A percentile compares a stretch with the other conserved stretches of the same genome.
Conservation (phyloP, 2,113 vertebrate species). For the Peromyscus polionotus region DNA sequence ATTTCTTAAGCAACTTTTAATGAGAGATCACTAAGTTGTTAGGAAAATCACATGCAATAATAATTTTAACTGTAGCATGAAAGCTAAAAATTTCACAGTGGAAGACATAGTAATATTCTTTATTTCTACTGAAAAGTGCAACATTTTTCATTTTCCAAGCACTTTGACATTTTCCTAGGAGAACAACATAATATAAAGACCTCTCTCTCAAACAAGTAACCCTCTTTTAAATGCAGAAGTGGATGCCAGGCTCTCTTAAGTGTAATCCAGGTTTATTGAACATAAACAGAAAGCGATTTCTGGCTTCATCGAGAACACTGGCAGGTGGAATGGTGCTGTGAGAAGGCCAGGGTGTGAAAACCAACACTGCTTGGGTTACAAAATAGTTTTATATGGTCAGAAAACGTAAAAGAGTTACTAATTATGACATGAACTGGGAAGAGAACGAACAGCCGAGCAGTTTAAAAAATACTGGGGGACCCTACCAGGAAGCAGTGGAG, state of each 20-base stretch:
- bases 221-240: background rate
- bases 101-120: background rate
- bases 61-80: background rate
- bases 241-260: conserved; percentile 14
- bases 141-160: conserved; percentile 31
- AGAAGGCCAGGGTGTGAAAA: background rate
- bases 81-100: background rate
- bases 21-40: background rate
- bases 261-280: background rate
- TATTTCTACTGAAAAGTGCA: conserved; percentile 1
- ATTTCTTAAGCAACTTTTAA: conserved; percentile 55
- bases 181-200: background rate
- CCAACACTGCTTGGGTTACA: background rate
- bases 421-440: background rate
- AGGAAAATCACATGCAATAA: background rate
- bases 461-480: background rate
- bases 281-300: conserved; percentile 44
- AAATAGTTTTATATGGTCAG: background rate
- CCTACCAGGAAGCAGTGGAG: background rate
- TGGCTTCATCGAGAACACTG: background rate
- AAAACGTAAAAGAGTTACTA: background rate
- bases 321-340: too few species aligned
- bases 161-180: background rate
- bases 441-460: background rate
- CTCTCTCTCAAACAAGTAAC: background rate